Percentiles rank a stretch among this genome's conserved stretches.
These are phyloP conservation scores for Characodon lateralis DNA, from an alignment of 2,797 vertebrate genomes.

Conservation along the genomic window DNA sequence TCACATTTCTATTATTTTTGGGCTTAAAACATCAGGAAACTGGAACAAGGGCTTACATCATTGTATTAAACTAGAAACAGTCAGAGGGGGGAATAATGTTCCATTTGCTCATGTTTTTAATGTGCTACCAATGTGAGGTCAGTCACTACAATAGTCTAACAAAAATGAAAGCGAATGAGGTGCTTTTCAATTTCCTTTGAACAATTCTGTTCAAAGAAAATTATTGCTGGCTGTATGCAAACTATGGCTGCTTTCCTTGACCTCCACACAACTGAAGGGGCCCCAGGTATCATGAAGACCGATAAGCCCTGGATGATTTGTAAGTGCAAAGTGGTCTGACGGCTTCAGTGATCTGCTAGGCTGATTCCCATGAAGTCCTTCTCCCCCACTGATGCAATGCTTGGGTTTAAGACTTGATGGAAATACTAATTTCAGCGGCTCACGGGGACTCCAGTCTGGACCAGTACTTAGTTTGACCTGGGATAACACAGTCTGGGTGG, in stretches of 20 bases:
- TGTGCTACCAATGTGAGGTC: neutral
- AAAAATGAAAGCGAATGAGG: neutral
- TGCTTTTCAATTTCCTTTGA: no score
- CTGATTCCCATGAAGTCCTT: neutral
- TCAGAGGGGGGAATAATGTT: neutral
- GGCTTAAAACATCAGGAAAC: neutral
- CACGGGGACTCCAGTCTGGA: neutral
- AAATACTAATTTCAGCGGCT: neutral
- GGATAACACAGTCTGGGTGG: neutral
- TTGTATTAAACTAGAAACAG: neutral
- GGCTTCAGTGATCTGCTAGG: neutral
- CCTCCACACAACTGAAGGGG: neutral
- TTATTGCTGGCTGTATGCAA: neutral
- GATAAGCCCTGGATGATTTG: neutral
- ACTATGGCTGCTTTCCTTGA: neutral
- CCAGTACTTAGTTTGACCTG: neutral
- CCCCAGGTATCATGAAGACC: no score
- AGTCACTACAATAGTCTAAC: neutral
- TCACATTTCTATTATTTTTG: neutral
- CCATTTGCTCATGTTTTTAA: neutral
- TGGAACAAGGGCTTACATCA: neutral
- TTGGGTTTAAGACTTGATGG: neutral
- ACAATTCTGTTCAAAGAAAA: neutral
- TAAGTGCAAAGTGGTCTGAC: neutral
- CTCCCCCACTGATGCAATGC: neutral